Evolutionary conservation across 2,888 invertebrate species (phyloP), one percentile per base, ranked within the genome.

Genomic region (Andricus curvator): DNA sequence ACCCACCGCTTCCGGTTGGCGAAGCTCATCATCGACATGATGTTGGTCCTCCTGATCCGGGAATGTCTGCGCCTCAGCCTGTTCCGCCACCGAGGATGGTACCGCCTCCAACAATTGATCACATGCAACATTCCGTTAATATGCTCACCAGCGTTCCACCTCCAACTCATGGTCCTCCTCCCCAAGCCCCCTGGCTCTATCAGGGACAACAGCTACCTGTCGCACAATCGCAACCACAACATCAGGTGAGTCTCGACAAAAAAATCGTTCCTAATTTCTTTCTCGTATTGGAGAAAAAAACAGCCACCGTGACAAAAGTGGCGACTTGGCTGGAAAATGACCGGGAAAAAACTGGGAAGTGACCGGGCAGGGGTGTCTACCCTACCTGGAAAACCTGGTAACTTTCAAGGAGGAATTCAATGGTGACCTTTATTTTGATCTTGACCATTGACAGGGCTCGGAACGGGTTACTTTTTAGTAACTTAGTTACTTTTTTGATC

Each of bases 11-110:
- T 92, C 1, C 89, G 88, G 25, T 93, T 93, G 85, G 93, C 92
- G 60, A 94, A 92, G 87, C 93, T 90, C 86, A 93, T 92, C 33
- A 94, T 93, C 88, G 90, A 91, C 86, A 93, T 92, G 85, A 94
- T 90, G 62, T 85, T 78, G 56, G 62, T 11, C 83, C 88, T 33
- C 90, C 94, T 0, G 93, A 95, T 67, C 94, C 94, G 86, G 94
- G 94, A 66, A 78, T 86, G 64, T 94, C 94, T 0, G 94, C 94
- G 0, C 91, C 91, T 3, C 92, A 92, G 81, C 92, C 92, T n/a
- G 92, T 92, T 48, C 92, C 92, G 77, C 92, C 92, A 1, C 92
- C 92, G 2, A 92, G 92, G 84, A 92, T 92, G 88, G 92, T 92
- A 33, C 92, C 92, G 25, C 92, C 92, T 0, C 87, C 87, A 11